Evolutionary conservation across 2,113 vertebrate species (phyloP).

Genomic region (Clarias gariepinus): DNA sequence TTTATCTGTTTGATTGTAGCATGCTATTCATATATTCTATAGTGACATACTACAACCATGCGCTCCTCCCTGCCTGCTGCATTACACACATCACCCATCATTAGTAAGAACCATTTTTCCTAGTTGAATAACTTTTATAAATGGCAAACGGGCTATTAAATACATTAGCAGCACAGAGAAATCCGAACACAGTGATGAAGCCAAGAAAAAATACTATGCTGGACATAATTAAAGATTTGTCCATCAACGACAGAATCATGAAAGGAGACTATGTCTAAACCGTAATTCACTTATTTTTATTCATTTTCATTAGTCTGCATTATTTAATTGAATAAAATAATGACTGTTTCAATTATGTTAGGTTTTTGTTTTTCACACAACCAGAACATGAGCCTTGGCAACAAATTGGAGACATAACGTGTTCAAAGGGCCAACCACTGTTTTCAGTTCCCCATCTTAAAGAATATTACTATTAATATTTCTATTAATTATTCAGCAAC

Average conservation of each 20-base stretch:
- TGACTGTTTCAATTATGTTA: too few species aligned
- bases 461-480: conserved; percentile 3
- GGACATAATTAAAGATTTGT: not conserved
- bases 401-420: not conserved
- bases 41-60: not conserved
- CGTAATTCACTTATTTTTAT: not conserved
- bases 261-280: not conserved
- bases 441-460: conserved; percentile 4
- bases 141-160: not conserved
- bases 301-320: not conserved
- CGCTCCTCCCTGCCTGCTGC: not conserved
- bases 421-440: not conserved
- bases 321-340: conserved; percentile 1
- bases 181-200: not conserved
- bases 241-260: not conserved
- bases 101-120: not conserved
- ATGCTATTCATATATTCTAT: not conserved
- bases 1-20: not conserved
- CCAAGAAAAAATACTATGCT: not conserved
- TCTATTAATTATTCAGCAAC: not conserved
- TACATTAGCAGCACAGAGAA: not conserved
- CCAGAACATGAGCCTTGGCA: not conserved
- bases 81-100: not conserved
- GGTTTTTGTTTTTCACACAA: not conserved
- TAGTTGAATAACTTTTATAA: not conserved